A percentile compares a stretch with the other conserved stretches of the same genome.
Conservation (phyloP, 2,888 invertebrate species). For the Troglohyphantes excavatus region DNA sequence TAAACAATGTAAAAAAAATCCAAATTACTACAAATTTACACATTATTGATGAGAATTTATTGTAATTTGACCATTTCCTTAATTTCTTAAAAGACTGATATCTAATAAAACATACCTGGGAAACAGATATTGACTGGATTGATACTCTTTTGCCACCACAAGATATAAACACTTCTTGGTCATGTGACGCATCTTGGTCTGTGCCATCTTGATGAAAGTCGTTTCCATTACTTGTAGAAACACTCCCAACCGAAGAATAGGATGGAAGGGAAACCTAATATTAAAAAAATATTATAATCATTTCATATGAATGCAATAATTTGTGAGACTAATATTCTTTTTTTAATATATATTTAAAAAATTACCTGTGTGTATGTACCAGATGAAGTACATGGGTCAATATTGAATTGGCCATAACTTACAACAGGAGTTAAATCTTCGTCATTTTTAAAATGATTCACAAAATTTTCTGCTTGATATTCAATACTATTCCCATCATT, state of each 20-base stretch:
- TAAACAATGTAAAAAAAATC: no score
- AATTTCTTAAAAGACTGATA: neutral
- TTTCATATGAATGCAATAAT: neutral
- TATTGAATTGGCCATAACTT: slow-evolving; percentile 62
- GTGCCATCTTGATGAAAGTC: slow-evolving; percentile 47
- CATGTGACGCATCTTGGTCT: slow-evolving; percentile 64
- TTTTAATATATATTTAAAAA: neutral
- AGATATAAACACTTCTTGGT: slow-evolving; percentile 46
- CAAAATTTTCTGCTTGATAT: slow-evolving; percentile 71
- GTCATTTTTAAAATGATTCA: slow-evolving; percentile 60
- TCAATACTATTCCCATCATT: slow-evolving; percentile 56
- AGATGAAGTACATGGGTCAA: slow-evolving; percentile 61
- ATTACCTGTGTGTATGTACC: slow-evolving; percentile 69
- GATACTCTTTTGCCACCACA: slow-evolving; percentile 41
- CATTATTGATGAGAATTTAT: no score
- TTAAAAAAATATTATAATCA: neutral
- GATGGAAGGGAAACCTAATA: slow-evolving; percentile 66
- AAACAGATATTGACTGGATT: slow-evolving; percentile 50
- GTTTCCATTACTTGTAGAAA: slow-evolving; percentile 62
- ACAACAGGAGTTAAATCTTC: slow-evolving; percentile 55
- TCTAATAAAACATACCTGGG: slow-evolving; percentile 26
- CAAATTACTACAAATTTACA: no score
- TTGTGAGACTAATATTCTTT: neutral
- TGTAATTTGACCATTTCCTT: no score
- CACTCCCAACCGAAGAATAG: slow-evolving; percentile 61